These are phyloP conservation scores for Sericinus montela DNA, from an alignment of 2,888 invertebrate species.

Conservation along the genomic window DNA sequence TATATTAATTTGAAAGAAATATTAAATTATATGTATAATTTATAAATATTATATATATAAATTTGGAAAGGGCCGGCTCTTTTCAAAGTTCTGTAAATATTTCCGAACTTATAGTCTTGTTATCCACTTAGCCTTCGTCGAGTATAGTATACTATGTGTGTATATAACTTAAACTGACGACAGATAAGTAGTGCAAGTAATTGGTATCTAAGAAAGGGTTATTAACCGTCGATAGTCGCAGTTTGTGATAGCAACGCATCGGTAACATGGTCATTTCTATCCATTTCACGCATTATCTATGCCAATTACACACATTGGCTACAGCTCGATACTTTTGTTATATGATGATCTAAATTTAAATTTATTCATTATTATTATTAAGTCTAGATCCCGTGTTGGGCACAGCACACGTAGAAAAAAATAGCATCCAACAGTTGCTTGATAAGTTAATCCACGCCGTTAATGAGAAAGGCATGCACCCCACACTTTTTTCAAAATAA, in stretches of 20 bases:
- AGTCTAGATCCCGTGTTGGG: too few relatives aligned
- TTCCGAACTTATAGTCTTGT: slow-evolving; percentile 8
- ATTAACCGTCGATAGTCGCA: slow-evolving; percentile 65
- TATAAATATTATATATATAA: too few relatives aligned
- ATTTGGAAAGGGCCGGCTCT: too few relatives aligned
- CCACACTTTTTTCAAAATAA: too few relatives aligned
- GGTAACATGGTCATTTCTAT: not conserved
- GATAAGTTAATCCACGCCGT: too few relatives aligned
- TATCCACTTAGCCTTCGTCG: slow-evolving; percentile 15
- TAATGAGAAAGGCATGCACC: too few relatives aligned
- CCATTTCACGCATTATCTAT: slow-evolving; percentile 48
- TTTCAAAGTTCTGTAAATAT: slow-evolving; percentile 13
- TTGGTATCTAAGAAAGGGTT: slow-evolving; percentile 63
- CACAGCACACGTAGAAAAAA: too few relatives aligned
- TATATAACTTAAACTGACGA: too few relatives aligned
- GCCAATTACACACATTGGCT: slow-evolving; percentile 50
- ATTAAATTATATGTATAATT: too few relatives aligned
- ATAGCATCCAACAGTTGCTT: too few relatives aligned
- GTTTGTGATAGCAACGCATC: slow-evolving; percentile 27
- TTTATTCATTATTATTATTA: too few relatives aligned
- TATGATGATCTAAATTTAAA: not conserved
- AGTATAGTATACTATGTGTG: slow-evolving; percentile 28
- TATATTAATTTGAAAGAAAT: too few relatives aligned
- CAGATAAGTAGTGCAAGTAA: slow-evolving; percentile 37
- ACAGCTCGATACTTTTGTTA: not conserved